phyloP scores from a whole-genome alignment of 2,888 invertebrate genomes.

The Parasteatoda lunata region DNA sequence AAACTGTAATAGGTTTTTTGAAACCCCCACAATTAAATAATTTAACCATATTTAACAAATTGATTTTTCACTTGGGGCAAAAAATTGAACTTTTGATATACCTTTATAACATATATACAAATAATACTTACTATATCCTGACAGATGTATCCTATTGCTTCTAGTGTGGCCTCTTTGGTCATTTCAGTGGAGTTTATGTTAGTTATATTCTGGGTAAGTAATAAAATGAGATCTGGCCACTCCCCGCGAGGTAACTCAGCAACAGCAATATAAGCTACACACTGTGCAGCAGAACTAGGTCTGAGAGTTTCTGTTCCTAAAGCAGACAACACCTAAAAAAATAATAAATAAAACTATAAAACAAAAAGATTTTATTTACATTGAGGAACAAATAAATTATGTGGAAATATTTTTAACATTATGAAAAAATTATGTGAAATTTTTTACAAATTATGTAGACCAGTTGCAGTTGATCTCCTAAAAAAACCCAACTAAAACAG shows the following conservation, averaged over 20 bases:
- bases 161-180: slow-evolving; percentile 96
- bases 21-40: too few species aligned
- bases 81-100: too few species aligned
- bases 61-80: too few species aligned
- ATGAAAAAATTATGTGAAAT: too few species aligned
- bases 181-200: slow-evolving; percentile 87
- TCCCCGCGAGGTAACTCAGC: slow-evolving; percentile 93
- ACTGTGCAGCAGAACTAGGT: slow-evolving; percentile 98
- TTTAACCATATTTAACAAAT: too few species aligned
- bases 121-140: slow-evolving; percentile 86
- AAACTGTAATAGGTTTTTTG: too few species aligned
- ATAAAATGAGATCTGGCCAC: slow-evolving; percentile 92
- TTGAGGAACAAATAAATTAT: not conserved
- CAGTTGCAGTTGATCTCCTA: too few species aligned
- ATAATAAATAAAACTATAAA: not conserved
- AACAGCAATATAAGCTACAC: slow-evolving; percentile 98
- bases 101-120: too few species aligned
- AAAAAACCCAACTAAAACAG: too few species aligned
- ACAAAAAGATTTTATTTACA: not conserved
- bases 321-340: slow-evolving; percentile 87
- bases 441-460: too few species aligned
- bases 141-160: slow-evolving; percentile 99
- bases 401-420: not conserved
- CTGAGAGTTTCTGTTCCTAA: slow-evolving; percentile 96
- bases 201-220: slow-evolving; percentile 92